These are phyloP conservation scores for Orchestes rusci DNA, from an alignment of 2,888 invertebrate species.

Conservation along the genomic window DNA sequence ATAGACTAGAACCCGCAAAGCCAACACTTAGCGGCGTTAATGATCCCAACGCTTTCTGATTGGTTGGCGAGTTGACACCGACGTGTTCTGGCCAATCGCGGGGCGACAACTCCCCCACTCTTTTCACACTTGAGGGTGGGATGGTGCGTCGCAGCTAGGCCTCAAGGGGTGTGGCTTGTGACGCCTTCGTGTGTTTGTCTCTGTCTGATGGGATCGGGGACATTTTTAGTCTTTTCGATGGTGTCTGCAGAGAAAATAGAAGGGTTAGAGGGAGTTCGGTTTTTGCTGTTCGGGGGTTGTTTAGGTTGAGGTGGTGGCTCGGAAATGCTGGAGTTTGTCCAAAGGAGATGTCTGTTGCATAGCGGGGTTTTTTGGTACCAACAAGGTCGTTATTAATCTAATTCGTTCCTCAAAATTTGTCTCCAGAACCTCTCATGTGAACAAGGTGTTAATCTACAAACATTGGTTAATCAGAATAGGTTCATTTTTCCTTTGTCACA, in stretches of 20 bases:
- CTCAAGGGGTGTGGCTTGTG: constrained; percentile 34
- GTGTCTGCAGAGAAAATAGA: constrained; percentile 21
- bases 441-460: too few relatives aligned
- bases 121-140: constrained; percentile 44
- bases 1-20: constrained; percentile 41
- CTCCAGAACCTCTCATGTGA: too few relatives aligned
- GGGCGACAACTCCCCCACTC: constrained; percentile 44
- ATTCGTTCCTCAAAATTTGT: too few relatives aligned
- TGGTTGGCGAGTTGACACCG: constrained; percentile 40
- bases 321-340: constrained; percentile 12
- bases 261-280: constrained; percentile 17
- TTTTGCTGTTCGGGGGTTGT: constrained; percentile 10
- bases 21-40: constrained; percentile 44
- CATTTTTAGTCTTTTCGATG: constrained; percentile 25
- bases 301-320: constrained; percentile 14
- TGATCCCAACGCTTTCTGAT: constrained; percentile 42
- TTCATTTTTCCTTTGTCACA: too few relatives aligned
- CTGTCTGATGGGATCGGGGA: constrained; percentile 20
- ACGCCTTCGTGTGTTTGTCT: constrained; percentile 22
- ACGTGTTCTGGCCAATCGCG: constrained; percentile 40
- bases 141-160: constrained; percentile 42
- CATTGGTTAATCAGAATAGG: too few relatives aligned
- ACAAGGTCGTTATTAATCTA: too few relatives aligned
- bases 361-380: constrained; percentile 1
- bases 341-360: constrained; percentile 8